Evolutionary conservation across 2,113 vertebrate genomes (phyloP), one percentile per base, ranked within the genome.

Genomic region (Potamarius usumacintae): DNA sequence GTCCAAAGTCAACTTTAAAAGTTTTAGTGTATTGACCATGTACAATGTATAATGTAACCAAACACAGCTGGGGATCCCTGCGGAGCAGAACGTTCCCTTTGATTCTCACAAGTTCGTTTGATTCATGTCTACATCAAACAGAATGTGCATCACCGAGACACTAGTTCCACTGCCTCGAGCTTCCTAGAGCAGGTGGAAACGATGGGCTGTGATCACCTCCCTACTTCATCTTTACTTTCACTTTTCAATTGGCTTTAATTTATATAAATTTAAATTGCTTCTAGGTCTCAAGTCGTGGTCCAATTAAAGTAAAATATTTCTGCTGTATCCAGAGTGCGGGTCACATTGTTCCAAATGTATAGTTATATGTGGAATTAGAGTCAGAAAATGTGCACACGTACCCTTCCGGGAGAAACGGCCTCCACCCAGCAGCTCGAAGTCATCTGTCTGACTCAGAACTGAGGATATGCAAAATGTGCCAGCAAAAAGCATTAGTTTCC

Each of bases 121-220:
- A 84, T 85, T 85, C 52, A 82, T 79, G 83, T 84, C 25, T 50
- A 76, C 87, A 74, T 90, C 87, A 86, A 86, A 88, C 81, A 80
- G 87, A 90, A 74, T 57, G 77, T 57, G 18, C 34, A 17, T 42
- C 42, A 60, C 53, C 62, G 62, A 84, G 71, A 62, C 74, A 55
- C n/a, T 60, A 27, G 67, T 90, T 84, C 25, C 71, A 17, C 58
- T 87, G 65, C 63, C 86, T 84, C 80, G 20, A 57, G 83, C 69
- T 58, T 58, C 9, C 55, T 7, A 48, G 7, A 72, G 58, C 80
- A 87, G 5, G 34, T 60, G 62, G 85, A 78, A 88, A 79, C 14
- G 22, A 58, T 57, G 10, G 50, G 52, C n/a, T 53, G 42, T 60
- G 55, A 42, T 72, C 67, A 34, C 11, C 52, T 71, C 83, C 27